Evolutionary conservation across 2,888 invertebrate genomes (phyloP).

Genomic region (Ditylenchus weischeri): DNA sequence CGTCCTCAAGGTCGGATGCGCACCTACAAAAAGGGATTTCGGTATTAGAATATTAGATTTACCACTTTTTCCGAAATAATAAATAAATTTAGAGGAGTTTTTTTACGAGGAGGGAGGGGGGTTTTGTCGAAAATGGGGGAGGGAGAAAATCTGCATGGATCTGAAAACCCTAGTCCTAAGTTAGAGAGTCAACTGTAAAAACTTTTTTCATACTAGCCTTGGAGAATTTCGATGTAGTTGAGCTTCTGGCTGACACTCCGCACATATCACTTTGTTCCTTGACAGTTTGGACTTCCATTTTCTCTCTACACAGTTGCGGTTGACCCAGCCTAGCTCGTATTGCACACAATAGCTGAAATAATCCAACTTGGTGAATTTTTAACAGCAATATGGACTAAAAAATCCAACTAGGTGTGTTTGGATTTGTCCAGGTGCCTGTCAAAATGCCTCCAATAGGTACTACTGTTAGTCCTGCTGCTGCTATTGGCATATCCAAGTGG

Average conservation of each 20-base stretch:
- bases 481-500: not conserved
- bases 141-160: too few relatives aligned
- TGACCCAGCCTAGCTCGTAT: slow-evolving; percentile 52
- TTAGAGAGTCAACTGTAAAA: too few relatives aligned
- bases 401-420: slow-evolving; percentile 16
- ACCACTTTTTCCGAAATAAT: too few relatives aligned
- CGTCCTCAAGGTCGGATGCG: slow-evolving; percentile 53
- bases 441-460: too few relatives aligned
- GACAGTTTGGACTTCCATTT: slow-evolving; percentile 20
- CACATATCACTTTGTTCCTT: slow-evolving; percentile 45
- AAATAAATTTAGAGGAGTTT: too few relatives aligned
- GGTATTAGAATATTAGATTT: too few relatives aligned
- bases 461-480: not conserved
- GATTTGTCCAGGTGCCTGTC: slow-evolving; percentile 13
- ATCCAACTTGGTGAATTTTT: not conserved
- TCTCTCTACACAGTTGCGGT: slow-evolving; percentile 48
- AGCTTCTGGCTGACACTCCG: slow-evolving; percentile 56
- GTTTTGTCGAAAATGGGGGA: too few relatives aligned
- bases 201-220: slow-evolving; percentile 14
- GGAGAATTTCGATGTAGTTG: slow-evolving; percentile 43
- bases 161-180: too few relatives aligned
- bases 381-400: not conserved
- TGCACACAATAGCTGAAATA: slow-evolving; percentile 52
- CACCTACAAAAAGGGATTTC: slow-evolving; percentile 30
- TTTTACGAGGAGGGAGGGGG: too few relatives aligned